These are phyloP conservation scores for Vicugna pacos DNA, from an alignment of 2,113 vertebrate genomes.

Conservation along the genomic window DNA sequence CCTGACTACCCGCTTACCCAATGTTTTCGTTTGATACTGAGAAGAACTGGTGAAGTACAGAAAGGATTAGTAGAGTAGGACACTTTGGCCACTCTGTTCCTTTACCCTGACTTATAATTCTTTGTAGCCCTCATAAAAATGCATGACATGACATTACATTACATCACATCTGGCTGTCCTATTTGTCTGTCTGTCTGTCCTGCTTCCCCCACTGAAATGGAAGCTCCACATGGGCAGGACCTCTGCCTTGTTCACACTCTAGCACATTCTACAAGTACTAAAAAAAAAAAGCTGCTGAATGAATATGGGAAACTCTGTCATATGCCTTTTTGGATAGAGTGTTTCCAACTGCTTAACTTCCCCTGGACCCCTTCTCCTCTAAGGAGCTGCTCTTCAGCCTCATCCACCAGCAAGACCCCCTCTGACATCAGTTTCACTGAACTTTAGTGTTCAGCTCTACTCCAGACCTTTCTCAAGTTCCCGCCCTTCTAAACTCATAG, in stretches of 20 bases:
- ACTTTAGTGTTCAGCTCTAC: neutral
- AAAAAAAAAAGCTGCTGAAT: neutral
- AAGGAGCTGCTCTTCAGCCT: neutral
- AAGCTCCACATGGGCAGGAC: neutral
- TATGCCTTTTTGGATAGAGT: neutral
- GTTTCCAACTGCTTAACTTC: neutral
- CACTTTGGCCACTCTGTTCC: accelerated
- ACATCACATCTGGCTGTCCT: neutral
- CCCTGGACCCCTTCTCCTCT: neutral
- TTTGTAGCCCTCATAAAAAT: neutral
- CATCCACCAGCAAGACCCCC: neutral
- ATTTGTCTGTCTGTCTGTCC: neutral
- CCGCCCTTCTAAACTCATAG: accelerated
- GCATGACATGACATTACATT: accelerated
- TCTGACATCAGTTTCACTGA: neutral
- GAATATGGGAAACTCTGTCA: neutral
- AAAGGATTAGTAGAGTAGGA: neutral
- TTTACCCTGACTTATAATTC: neutral
- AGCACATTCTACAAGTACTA: neutral
- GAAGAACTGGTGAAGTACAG: neutral
- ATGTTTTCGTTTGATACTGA: neutral
- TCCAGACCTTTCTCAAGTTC: neutral
- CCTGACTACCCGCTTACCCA: neutral
- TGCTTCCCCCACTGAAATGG: neutral
- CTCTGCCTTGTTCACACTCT: neutral